Conservation (phyloP, 2,797 vertebrate species). For the Oreochromis mossambicus region DNA sequence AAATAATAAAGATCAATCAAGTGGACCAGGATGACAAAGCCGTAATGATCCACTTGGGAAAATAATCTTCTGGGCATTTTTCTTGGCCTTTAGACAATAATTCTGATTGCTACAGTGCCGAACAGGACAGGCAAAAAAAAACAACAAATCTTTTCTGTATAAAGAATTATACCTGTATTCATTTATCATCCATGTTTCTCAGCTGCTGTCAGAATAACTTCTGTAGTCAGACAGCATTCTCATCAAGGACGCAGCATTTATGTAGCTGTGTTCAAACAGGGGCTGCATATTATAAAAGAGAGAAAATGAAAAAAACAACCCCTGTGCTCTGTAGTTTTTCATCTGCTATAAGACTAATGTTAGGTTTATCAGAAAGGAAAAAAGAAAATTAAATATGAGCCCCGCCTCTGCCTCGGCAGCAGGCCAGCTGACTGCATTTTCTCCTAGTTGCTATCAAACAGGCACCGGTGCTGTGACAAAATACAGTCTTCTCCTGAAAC, state of each 20-base stretch:
- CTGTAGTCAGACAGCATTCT: neutral
- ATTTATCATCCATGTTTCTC: neutral
- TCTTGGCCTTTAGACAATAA: neutral
- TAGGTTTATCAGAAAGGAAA: neutral
- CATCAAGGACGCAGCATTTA: neutral
- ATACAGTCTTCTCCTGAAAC: neutral
- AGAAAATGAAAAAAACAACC: neutral
- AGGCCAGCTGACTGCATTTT: neutral
- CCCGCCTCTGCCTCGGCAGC: neutral
- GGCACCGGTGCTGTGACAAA: neutral
- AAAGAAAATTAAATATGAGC: neutral
- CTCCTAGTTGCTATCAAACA: constrained; percentile 1
- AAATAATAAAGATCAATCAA: neutral
- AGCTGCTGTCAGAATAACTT: neutral
- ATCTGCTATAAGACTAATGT: neutral
- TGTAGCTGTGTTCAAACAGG: rapidly evolving
- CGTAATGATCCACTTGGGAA: neutral
- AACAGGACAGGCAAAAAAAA: neutral
- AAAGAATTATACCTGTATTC: neutral
- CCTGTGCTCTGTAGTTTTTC: neutral
- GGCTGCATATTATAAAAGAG: neutral
- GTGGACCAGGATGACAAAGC: neutral
- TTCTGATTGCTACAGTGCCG: neutral
- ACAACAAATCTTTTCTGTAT: neutral
- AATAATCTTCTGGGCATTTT: neutral